Conservation (phyloP, 2,888 invertebrate species). For the Homarus gammarus region DNA sequence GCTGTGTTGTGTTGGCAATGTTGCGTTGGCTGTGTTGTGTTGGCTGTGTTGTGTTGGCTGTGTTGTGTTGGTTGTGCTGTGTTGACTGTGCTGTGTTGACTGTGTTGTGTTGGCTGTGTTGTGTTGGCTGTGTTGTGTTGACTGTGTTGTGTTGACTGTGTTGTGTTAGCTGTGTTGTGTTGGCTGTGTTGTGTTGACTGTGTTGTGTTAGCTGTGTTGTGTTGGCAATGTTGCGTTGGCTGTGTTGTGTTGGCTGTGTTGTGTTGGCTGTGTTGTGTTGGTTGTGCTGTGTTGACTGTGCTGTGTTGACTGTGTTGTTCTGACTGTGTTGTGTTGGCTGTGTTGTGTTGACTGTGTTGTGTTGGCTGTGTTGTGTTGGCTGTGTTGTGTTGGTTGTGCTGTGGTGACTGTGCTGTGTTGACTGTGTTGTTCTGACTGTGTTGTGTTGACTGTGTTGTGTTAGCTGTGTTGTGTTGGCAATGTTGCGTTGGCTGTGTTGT, state of each 20-base stretch:
- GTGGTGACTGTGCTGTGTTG: not conserved
- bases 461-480: not conserved
- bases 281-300: too few relatives aligned
- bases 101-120: not conserved
- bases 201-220: not conserved
- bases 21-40: not conserved
- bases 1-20: not conserved
- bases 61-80: not conserved
- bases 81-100: not conserved
- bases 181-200: not conserved
- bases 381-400: too few relatives aligned
- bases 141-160: not conserved
- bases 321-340: not conserved
- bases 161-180: not conserved
- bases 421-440: not conserved
- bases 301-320: too few relatives aligned
- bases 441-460: not conserved
- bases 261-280: too few relatives aligned
- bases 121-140: not conserved
- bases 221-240: not conserved
- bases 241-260: not conserved
- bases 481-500: not conserved
- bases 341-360: not conserved
- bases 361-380: too few relatives aligned
- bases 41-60: too few relatives aligned